Conservation (phyloP, 2,888 invertebrate genomes). For the Drosophila pseudotalamancana region DNA sequence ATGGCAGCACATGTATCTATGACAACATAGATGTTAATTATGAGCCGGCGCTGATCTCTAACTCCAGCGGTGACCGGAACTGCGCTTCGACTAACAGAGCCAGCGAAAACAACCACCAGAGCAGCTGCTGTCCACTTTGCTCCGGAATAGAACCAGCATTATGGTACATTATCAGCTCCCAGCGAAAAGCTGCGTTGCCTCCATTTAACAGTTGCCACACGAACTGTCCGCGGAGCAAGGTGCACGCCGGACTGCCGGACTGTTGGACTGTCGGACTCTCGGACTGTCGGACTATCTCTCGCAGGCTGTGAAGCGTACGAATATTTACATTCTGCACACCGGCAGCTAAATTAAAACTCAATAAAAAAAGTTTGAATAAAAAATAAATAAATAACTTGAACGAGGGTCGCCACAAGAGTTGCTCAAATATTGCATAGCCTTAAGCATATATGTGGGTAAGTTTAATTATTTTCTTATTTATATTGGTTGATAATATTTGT, state of each 20-base stretch:
- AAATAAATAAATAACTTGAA: constrained; percentile 18
- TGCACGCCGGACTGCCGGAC: constrained; percentile 7
- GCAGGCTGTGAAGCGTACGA: constrained; percentile 47
- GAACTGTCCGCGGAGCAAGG: background rate
- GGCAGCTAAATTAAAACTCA: constrained; percentile 44
- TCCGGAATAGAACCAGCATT: constrained; percentile 60
- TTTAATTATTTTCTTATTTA: no score
- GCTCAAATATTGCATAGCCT: no score
- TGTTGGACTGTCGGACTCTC: no score
- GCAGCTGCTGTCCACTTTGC: constrained; percentile 33
- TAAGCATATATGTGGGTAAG: no score
- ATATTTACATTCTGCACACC: constrained; percentile 53
- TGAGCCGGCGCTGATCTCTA: constrained; percentile 37
- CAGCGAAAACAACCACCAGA: constrained; percentile 37
- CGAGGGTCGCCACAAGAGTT: constrained; percentile 43
- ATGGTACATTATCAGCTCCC: constrained; percentile 70
- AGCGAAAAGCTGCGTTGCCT: constrained; percentile 45
- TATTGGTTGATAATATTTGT: no score
- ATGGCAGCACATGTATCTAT: constrained; percentile 17
- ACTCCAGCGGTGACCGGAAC: constrained; percentile 59
- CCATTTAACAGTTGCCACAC: constrained; percentile 40
- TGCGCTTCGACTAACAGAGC: constrained; percentile 65
- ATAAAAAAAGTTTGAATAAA: constrained; percentile 8
- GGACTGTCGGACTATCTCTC: constrained; percentile 3
- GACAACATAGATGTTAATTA: constrained; percentile 60